These are phyloP conservation scores for Lathronympha strigana DNA, from an alignment of 2,888 invertebrate genomes.

Conservation along the genomic window DNA sequence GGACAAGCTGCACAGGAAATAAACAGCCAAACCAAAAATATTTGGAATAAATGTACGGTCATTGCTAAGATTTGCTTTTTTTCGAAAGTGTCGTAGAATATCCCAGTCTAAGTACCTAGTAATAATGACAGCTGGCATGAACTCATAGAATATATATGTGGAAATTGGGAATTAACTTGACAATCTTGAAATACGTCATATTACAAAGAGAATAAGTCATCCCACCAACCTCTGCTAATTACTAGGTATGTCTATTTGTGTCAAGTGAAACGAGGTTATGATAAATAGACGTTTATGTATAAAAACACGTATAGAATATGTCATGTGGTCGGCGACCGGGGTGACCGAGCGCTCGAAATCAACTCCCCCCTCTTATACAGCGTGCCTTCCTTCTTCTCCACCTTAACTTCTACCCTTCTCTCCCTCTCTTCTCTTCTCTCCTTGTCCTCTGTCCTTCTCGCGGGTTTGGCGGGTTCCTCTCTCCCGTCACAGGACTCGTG, in stretches of 20 bases:
- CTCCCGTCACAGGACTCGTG: conserved; percentile 47
- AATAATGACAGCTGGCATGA: too few relatives aligned
- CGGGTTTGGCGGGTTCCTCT: conserved; percentile 54
- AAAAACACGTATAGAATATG: conserved; percentile 67
- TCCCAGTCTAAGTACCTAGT: too few relatives aligned
- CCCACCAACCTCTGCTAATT: too few relatives aligned
- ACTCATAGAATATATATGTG: too few relatives aligned
- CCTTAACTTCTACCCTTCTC: conserved; percentile 53
- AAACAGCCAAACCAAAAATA: conserved; percentile 39
- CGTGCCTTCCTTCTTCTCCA: conserved; percentile 53
- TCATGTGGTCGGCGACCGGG: conserved; percentile 76
- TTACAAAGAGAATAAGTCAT: too few relatives aligned
- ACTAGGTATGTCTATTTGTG: background rate
- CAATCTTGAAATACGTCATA: too few relatives aligned
- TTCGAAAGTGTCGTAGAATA: background rate
- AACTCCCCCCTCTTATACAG: conserved; percentile 92
- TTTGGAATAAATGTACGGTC: conserved; percentile 45
- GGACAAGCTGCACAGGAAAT: conserved; percentile 81
- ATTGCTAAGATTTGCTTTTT: conserved; percentile 17
- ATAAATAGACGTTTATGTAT: conserved; percentile 81
- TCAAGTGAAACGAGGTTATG: conserved; percentile 48
- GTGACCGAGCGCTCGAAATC: conserved; percentile 89
- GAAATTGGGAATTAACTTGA: too few relatives aligned
- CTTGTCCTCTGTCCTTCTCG: background rate
- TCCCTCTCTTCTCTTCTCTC: conserved; percentile 62